Percentiles rank a stretch among this genome's conserved stretches.
phyloP scores from a whole-genome alignment of 2,888 invertebrate species.

The Watsonalla cultraria region DNA sequence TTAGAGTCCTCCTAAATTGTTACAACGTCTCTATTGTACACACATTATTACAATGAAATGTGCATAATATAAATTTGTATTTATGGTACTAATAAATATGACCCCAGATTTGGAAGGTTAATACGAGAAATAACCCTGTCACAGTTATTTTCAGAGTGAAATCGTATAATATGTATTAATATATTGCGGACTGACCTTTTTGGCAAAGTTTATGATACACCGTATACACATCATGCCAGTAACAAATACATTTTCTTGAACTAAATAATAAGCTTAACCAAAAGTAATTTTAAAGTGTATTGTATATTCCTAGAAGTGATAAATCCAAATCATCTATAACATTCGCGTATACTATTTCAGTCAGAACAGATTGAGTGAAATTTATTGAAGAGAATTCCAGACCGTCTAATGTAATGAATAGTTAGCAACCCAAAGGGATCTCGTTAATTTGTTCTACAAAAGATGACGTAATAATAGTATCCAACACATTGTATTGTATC shows the following conservation, averaged over 20 bases:
- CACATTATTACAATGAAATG: too few relatives aligned
- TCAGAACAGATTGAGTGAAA: not conserved
- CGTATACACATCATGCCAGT: too few relatives aligned
- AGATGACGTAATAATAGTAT: slow-evolving; percentile 26
- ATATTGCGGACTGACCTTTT: too few relatives aligned
- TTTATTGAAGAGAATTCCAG: not conserved
- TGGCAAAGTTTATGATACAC: too few relatives aligned
- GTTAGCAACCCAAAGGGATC: slow-evolving; percentile 21
- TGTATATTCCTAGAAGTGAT: too few relatives aligned
- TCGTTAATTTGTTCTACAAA: slow-evolving; percentile 20
- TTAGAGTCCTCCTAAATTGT: too few relatives aligned
- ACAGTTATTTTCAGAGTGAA: not conserved
- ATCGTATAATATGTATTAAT: not conserved
- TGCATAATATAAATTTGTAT: too few relatives aligned
- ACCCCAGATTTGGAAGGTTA: not conserved
- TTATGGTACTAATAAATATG: not conserved
- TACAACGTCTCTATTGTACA: too few relatives aligned
- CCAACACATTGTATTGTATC: slow-evolving; percentile 18
- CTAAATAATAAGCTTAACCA: too few relatives aligned
- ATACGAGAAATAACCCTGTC: not conserved
- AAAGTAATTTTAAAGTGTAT: too few relatives aligned
- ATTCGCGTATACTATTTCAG: not conserved
- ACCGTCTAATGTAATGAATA: slow-evolving; percentile 10
- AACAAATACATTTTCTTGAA: too few relatives aligned
- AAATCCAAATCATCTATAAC: too few relatives aligned